These are phyloP conservation scores for Drosophila busckii DNA, from an alignment of 1,140 invertebrate species.

Conservation along the genomic window DNA sequence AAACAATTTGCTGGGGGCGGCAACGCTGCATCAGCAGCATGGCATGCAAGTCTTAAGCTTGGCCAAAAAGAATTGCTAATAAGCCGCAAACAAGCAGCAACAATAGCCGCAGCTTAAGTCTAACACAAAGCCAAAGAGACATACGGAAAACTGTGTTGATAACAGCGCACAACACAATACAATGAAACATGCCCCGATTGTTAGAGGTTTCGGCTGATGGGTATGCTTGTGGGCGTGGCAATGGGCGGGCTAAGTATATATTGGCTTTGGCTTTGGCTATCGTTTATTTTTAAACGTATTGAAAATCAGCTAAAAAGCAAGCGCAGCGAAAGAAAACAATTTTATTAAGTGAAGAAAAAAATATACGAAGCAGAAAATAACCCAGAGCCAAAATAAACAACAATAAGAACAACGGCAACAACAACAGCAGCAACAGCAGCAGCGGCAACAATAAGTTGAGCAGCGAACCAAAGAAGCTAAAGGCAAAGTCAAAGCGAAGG, in stretches of 20 bases:
- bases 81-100: constrained; percentile 48
- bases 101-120: constrained; percentile 11
- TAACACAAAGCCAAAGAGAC: constrained; percentile 37
- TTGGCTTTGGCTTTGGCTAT: constrained; percentile 15
- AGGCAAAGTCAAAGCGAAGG: constrained; percentile 37
- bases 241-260: neutral
- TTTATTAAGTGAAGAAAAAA: constrained; percentile 77
- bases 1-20: constrained; percentile 30
- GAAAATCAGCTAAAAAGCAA: constrained; percentile 57
- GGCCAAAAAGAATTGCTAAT: constrained; percentile 58
- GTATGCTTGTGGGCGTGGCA: neutral
- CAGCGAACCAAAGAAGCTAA: constrained; percentile 27
- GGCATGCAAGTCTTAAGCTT: neutral
- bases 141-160: constrained; percentile 60
- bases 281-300: constrained; percentile 76
- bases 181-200: too few relatives aligned
- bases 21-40: constrained; percentile 24
- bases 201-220: neutral
- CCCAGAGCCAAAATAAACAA: constrained; percentile 68
- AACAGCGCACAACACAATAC: constrained; percentile 47
- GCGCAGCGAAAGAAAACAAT: constrained; percentile 67
- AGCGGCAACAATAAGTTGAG: neutral
- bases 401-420: constrained; percentile 20
- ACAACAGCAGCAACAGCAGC: neutral
- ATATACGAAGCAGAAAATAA: constrained; percentile 71